A percentile compares a stretch with the other conserved stretches of the same genome.
These are phyloP conservation scores for Etheostoma spectabile DNA, from an alignment of 2,113 vertebrate species.

Conservation along the genomic window DNA sequence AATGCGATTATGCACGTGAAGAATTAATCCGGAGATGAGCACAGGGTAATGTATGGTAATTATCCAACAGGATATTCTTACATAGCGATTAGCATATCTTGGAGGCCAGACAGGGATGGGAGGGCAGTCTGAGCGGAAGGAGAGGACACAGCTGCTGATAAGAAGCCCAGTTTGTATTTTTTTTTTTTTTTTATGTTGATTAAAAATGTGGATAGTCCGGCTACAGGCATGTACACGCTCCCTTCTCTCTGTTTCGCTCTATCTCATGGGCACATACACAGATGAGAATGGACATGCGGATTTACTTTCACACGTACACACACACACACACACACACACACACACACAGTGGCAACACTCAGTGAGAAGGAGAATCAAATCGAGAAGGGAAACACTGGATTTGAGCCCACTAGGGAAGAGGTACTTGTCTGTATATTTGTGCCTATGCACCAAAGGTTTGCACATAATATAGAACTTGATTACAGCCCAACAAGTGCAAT, in stretches of 20 bases:
- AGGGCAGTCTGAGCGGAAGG: slow-evolving; percentile 78
- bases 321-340: slow-evolving; percentile 1
- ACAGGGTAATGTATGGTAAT: slow-evolving; percentile 96
- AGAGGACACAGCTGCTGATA: slow-evolving; percentile 83
- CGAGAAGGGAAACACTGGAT: slow-evolving; percentile 18
- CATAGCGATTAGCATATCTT: slow-evolving; percentile 96
- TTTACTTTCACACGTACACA: slow-evolving; percentile 1
- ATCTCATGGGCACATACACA: slow-evolving; percentile 56
- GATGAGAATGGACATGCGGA: slow-evolving; percentile 52
- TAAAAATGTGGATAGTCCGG: slow-evolving; percentile 76
- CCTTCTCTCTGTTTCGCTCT: slow-evolving; percentile 59
- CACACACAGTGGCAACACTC: slow-evolving; percentile 33
- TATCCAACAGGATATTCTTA: slow-evolving; percentile 96
- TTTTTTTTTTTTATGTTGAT: slow-evolving; percentile 52
- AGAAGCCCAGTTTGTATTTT: slow-evolving; percentile 68
- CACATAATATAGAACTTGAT: background rate
- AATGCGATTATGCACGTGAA: slow-evolving; percentile 99
- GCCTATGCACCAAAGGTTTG: background rate
- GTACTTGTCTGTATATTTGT: background rate
- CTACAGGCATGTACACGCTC: slow-evolving; percentile 67
- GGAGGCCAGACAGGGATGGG: slow-evolving; percentile 91
- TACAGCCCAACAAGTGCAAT: background rate
- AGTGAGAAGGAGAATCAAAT: slow-evolving; percentile 2
- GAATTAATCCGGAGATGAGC: slow-evolving; percentile 98
- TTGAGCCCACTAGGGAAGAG: background rate